A percentile compares a stretch with the other conserved stretches of the same genome.
These are phyloP conservation scores for Nezara viridula DNA, from an alignment of 2,888 invertebrate genomes.

Conservation along the genomic window DNA sequence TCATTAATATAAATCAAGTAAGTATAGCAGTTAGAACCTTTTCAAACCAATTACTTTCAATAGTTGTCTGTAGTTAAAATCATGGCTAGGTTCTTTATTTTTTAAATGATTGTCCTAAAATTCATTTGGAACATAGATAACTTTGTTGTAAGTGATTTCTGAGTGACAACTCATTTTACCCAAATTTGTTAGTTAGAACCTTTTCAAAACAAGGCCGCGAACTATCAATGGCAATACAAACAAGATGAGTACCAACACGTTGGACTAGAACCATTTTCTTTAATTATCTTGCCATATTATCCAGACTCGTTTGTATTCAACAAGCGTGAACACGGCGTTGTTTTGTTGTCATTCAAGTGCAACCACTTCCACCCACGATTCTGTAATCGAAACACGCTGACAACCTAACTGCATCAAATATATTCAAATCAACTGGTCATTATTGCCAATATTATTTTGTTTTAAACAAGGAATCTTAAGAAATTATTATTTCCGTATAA, in stretches of 20 bases:
- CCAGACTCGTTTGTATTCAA: constrained; percentile 33
- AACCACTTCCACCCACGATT: constrained; percentile 37
- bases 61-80: too few species aligned
- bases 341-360: constrained; percentile 42
- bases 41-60: too few species aligned
- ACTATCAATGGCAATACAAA: not conserved
- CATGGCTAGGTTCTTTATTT: too few species aligned
- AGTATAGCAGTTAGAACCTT: too few species aligned
- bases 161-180: too few species aligned
- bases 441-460: not conserved
- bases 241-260: not conserved
- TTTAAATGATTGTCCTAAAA: too few species aligned
- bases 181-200: too few species aligned
- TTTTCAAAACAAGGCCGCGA: too few species aligned
- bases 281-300: constrained; percentile 33
- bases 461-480: not conserved
- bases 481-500: too few species aligned
- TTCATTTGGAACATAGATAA: too few species aligned
- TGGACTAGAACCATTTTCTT: not conserved
- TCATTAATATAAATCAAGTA: too few species aligned
- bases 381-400: constrained; percentile 34
- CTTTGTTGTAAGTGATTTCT: too few species aligned
- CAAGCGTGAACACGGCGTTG: constrained; percentile 10
- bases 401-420: not conserved
- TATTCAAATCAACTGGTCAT: not conserved